phyloP scores from a whole-genome alignment of 1,140 invertebrate species.

The Oppia nitens region DNA sequence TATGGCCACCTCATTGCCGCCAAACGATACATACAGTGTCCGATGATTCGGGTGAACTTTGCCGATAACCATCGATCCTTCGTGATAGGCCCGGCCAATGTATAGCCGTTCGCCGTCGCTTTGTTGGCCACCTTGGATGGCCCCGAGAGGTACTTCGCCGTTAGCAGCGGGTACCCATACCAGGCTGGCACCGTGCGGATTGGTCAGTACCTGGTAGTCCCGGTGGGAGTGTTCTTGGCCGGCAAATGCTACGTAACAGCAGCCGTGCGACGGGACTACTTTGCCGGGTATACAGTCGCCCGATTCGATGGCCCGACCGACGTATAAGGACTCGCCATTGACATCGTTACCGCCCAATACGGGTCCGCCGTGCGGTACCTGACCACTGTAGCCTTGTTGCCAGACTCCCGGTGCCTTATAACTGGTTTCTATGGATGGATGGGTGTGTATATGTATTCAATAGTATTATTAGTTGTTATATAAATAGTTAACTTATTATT shows the following conservation, averaged over 20 bases:
- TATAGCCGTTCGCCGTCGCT: constrained; percentile 18
- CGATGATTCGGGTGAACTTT: constrained; percentile 23
- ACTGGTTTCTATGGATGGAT: not conserved
- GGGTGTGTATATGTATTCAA: too few species aligned
- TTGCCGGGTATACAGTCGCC: constrained; percentile 38
- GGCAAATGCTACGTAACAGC: constrained; percentile 51
- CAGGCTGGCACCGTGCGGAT: constrained; percentile 11
- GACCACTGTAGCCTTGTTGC: not conserved
- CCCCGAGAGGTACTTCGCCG: constrained; percentile 46
- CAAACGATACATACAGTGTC: constrained; percentile 20
- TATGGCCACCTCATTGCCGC: constrained; percentile 18
- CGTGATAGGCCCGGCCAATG: constrained; percentile 21
- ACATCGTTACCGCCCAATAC: constrained; percentile 51
- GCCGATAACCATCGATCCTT: constrained; percentile 26
- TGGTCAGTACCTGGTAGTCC: constrained; percentile 20
- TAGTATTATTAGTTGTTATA: too few species aligned
- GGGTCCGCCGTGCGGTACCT: constrained; percentile 23
- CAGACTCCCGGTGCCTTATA: constrained; percentile 2
- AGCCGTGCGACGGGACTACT: constrained; percentile 49
- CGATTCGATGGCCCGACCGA: constrained; percentile 39
- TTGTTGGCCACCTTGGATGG: constrained; percentile 20
- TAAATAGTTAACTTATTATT: too few species aligned
- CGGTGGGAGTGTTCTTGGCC: constrained; percentile 42
- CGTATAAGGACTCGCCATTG: constrained; percentile 37
- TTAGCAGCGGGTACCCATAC: constrained; percentile 46